Base-by-base conservation (phyloP, 2,113 vertebrate genomes). In the Leptocoma aspasia region DNA sequence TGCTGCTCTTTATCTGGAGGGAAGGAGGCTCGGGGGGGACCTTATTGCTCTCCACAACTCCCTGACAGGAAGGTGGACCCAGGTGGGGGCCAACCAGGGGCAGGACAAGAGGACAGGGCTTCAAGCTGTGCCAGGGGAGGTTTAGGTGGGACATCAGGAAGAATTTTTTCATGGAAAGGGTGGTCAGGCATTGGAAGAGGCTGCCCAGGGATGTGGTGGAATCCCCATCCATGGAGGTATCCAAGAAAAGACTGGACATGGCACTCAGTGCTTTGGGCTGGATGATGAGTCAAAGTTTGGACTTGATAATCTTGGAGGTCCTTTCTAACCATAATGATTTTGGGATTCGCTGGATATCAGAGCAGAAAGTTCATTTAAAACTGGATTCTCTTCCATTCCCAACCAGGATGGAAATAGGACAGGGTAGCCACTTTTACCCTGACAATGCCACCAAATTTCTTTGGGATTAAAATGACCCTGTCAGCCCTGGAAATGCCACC, bases 1-100 rank as follows among this genome's bases (percentile, higher is more conserved):
- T 61, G 24, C 20, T 53, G 14, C 35, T 83, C 31, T 56, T 83
- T 63, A 23, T 35, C 15, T 20, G 18, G 15, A 82, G 54, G 37
- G 61, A 73, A 66, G 16, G 10, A 73, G 28, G 33, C 11, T 82
- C 60, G 3, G 37, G 19, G n/a, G 18, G 15, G 4, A n/a, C 11
- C 7, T 60, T 15, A 11, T 15, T 11, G 10, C 39, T 66, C 37
- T 45, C 45, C 28, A 28, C 8, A 39, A 7, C 15, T 60, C 45
- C 11, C 7, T 68, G 61, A 12, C 23, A 60, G 7, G 24, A 54
- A 3, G 6, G 6, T 30, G 39, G 6, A 39, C 19, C 24, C 15
- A 30, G 7, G 16, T 30, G 13, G 9, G 13, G 7, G 6, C 11
- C 19, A 33, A 11, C 33, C 15, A 53, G 37, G 0, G 0, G 35